Percentiles rank a stretch among this genome's conserved stretches.
Evolutionary conservation across 1,140 invertebrate species (phyloP).

Genomic region (Anadara kagoshimensis): DNA sequence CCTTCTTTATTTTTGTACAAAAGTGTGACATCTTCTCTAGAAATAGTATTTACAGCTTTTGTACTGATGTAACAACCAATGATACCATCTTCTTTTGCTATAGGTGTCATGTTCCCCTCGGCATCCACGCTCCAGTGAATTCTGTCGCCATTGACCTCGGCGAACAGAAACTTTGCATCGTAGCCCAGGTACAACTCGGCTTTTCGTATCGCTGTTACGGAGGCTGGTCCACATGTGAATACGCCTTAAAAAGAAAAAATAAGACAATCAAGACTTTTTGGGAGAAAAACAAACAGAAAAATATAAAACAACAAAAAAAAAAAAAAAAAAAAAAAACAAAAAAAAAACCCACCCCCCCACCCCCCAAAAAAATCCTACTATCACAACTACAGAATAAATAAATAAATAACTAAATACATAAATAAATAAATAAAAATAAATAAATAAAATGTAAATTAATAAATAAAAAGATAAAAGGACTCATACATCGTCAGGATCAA

Average conservation of each 20-base stretch:
- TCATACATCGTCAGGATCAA: too few relatives aligned
- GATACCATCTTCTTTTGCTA: conserved; percentile 50
- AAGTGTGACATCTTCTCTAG: conserved; percentile 62
- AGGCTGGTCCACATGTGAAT: conserved; percentile 86
- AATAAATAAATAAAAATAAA: too few relatives aligned
- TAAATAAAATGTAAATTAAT: too few relatives aligned
- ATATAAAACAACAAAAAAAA: too few relatives aligned
- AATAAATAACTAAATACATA: too few relatives aligned
- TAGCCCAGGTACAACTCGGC: conserved; percentile 88
- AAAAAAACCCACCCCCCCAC: too few relatives aligned
- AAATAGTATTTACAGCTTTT: conserved; percentile 63
- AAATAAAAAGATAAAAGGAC: too few relatives aligned
- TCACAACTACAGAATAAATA: too few relatives aligned
- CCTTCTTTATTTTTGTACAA: conserved; percentile 63
- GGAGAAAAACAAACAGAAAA: too few relatives aligned
- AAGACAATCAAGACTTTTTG: too few relatives aligned
- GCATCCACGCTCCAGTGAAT: conserved; percentile 60
- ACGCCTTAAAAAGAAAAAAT: conserved; percentile 68
- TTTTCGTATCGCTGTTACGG: conserved; percentile 84
- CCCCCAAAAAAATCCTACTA: too few relatives aligned
- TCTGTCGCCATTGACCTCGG: conserved; percentile 78
- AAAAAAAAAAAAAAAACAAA: too few relatives aligned
- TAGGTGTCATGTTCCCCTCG: conserved; percentile 63
- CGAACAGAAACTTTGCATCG: conserved; percentile 87
- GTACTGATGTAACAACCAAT: conserved; percentile 64